Base-by-base conservation (phyloP, 1,140 invertebrate genomes). In the Bemisia tabaci region DNA sequence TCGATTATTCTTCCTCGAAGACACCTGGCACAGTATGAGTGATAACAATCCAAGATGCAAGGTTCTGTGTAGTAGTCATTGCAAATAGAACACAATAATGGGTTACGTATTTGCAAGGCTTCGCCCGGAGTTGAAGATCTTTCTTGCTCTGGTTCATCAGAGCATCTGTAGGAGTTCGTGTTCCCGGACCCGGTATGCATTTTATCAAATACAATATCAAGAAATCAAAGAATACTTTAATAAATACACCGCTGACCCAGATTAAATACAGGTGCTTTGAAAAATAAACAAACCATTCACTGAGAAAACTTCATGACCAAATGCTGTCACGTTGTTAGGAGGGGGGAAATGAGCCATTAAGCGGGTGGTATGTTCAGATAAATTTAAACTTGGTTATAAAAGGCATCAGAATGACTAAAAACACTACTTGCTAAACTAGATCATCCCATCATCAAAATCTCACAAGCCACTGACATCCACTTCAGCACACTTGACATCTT, bases 1-100 rank as follows among this genome's bases (percentile, higher is more conserved):
- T 87, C 85, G 64, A 82, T 75, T 65, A 83, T 80, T 63, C 82
- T 77, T 48, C 82, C 82, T 61, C 81, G 78, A 27, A 87, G 73
- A 73, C 86, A 88, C 64, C 82, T 77, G 5, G 84, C 79, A 76
- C 86, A 88, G 73, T 87, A 86, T 12, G 85, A 85, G 73, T 88
- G 86, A 71, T 83, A 88, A 73, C 86, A 88, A 27, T 79, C 79
- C 1, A 88, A 78, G 60, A 88, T 79, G 68, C 85, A 85, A 12
- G 86, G 86, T 67, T 87, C 85, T 25, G 78, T 81, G 73, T 82
- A 88, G 72, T 86, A 85, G 70, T 87, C 82, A 67, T 87, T 84
- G 73, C 86, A 88, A 63, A 85, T 75, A 62, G 81, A 81, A 72
- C 86, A 88, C 21, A 85, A 74, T 12, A 88, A 75, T 0, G 85